A percentile compares a stretch with the other conserved stretches of the same genome.
phyloP scores from a whole-genome alignment of 2,113 vertebrate genomes.

The Myotis brandtii region DNA sequence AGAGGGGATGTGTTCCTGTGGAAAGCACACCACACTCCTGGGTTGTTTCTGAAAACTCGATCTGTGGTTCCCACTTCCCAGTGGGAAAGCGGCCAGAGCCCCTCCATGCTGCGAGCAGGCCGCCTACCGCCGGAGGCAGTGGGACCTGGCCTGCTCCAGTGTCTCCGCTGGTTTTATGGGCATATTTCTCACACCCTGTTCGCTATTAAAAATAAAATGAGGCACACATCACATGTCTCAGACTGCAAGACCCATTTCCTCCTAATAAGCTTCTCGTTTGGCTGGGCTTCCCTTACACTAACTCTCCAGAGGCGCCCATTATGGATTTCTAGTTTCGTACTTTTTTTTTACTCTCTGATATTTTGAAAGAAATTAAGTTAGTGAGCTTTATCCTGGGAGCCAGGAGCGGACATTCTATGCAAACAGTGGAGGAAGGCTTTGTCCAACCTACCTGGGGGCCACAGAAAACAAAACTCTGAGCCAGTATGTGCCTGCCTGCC shows the following conservation, averaged over 20 bases:
- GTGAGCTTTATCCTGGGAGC: neutral
- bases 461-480: neutral
- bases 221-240: conserved; percentile 40
- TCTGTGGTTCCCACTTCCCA: neutral
- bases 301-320: conserved; percentile 12
- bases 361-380: conserved; percentile 50
- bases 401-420: neutral
- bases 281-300: conserved; percentile 8
- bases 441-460: neutral
- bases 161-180: conserved; percentile 46
- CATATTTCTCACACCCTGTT: conserved; percentile 59
- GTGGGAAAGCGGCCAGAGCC: neutral
- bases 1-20: neutral
- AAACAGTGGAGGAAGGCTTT: neutral
- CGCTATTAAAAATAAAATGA: conserved; percentile 68
- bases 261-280: conserved; percentile 33
- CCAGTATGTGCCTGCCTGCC: neutral
- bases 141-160: neutral
- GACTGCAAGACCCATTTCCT: conserved; percentile 58
- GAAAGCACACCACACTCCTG: neutral
- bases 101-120: neutral
- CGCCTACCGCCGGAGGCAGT: neutral
- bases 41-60: neutral
- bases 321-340: neutral
- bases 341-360: neutral